Percentiles rank a stretch among this genome's conserved stretches.
These are phyloP conservation scores for Armadillidium nasatum DNA, from an alignment of 1,140 invertebrate species.

Conservation along the genomic window DNA sequence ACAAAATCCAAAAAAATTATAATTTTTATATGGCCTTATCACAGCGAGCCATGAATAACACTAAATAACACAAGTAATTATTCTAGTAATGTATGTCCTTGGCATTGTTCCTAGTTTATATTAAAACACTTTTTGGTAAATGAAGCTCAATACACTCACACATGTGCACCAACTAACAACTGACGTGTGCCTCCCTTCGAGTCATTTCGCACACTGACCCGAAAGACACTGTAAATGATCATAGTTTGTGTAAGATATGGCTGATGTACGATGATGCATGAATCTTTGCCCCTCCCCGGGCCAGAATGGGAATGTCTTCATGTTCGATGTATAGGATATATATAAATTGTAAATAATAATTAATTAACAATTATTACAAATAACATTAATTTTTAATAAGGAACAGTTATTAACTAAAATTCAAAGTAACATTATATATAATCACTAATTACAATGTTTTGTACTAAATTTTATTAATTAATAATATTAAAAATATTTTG, in stretches of 20 bases:
- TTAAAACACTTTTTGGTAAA: not conserved
- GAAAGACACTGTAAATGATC: not conserved
- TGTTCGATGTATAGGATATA: slow-evolving; percentile 8
- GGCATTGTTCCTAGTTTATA: slow-evolving; percentile 10
- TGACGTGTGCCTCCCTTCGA: not conserved
- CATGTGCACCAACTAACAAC: not conserved
- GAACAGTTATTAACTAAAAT: no score
- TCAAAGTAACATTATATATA: no score
- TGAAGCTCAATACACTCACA: not conserved
- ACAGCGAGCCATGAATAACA: not conserved
- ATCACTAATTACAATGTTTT: no score
- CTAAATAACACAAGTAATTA: not conserved
- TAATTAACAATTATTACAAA: not conserved
- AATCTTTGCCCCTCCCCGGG: slow-evolving; percentile 9
- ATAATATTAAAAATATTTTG: slow-evolving; percentile 1
- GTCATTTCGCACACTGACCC: slow-evolving; percentile 10
- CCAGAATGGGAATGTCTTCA: slow-evolving; percentile 9
- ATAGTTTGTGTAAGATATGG: slow-evolving; percentile 8
- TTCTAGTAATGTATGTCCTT: not conserved
- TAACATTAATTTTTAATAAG: not conserved
- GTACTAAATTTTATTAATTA: no score
- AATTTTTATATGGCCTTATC: not conserved
- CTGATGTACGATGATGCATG: slow-evolving; percentile 9
- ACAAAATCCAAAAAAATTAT: not conserved
- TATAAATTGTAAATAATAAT: slow-evolving; percentile 8